Conservation (phyloP, 1,140 invertebrate genomes). For the Polyergus mexicanus region DNA sequence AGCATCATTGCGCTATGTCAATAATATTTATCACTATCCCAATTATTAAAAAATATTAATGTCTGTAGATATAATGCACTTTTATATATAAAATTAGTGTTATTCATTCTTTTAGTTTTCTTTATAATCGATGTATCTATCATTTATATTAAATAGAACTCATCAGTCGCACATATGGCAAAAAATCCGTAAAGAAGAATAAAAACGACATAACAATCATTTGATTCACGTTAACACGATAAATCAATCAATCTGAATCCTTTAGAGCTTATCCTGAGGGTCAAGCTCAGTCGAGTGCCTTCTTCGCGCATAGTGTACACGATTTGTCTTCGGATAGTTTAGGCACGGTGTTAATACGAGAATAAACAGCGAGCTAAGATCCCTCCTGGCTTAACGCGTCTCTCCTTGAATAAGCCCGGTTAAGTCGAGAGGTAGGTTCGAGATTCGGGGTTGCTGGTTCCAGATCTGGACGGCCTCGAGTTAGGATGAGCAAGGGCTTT, state of each 20-base stretch:
- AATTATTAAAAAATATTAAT: background rate
- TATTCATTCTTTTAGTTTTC: too few species aligned
- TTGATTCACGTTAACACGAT: constrained; percentile 26
- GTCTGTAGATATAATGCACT: too few species aligned
- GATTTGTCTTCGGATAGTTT: constrained; percentile 79
- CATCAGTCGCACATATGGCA: background rate
- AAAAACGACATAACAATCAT: background rate
- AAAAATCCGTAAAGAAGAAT: background rate
- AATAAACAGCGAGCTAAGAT: constrained; percentile 78
- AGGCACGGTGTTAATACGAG: constrained; percentile 77
- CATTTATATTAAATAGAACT: background rate
- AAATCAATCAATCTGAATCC: constrained; percentile 55
- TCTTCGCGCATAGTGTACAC: constrained; percentile 70
- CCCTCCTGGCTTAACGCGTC: constrained; percentile 77
- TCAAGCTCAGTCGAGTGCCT: constrained; percentile 64
- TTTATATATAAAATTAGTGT: too few species aligned
- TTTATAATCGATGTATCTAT: background rate
- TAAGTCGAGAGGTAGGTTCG: constrained; percentile 78
- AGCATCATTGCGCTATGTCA: background rate
- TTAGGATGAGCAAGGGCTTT: constrained; percentile 77
- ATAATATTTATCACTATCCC: background rate
- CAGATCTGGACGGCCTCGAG: constrained; percentile 74
- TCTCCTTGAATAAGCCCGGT: constrained; percentile 77
- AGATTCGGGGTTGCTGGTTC: constrained; percentile 77
- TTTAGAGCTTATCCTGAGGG: constrained; percentile 56